Conservation (phyloP, 1,140 invertebrate genomes). For the Drosophila fuyamai region DNA sequence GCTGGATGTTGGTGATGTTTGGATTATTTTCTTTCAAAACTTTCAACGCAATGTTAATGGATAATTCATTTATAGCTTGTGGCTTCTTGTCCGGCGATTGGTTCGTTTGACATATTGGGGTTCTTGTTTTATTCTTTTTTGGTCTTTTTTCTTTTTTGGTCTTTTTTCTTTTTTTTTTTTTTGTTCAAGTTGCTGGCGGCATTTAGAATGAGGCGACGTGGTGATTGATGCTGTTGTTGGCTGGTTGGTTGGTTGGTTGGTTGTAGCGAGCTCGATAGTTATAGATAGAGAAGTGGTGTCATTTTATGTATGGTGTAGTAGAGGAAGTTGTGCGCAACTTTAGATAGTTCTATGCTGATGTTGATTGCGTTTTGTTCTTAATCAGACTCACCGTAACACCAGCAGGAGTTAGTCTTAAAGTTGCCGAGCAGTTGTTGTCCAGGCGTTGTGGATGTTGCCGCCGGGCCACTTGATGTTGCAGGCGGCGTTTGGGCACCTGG, state of each 20-base stretch:
- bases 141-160: conserved; percentile 12
- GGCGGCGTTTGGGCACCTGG: conserved; percentile 48
- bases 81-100: conserved; percentile 46
- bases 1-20: conserved; percentile 55
- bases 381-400: conserved; percentile 84
- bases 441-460: conserved; percentile 14
- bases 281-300: conserved; percentile 56
- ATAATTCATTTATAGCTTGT: conserved; percentile 54
- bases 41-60: conserved; percentile 61
- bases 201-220: conserved; percentile 65
- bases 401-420: conserved; percentile 82
- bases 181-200: conserved; percentile 39
- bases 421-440: conserved; percentile 37
- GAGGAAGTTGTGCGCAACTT: conserved; percentile 77
- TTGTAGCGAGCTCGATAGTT: conserved; percentile 71
- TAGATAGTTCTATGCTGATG: conserved; percentile 63
- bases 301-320: conserved; percentile 57
- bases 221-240: conserved; percentile 70
- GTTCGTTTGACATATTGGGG: conserved; percentile 30
- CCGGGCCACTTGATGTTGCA: conserved; percentile 24
- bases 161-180: conserved; percentile 10
- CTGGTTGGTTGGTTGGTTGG: conserved; percentile 62
- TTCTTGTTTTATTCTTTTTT: conserved; percentile 8
- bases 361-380: conserved; percentile 69
- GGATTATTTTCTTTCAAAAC: conserved; percentile 41